Evolutionary conservation across 92 coral and sea anemone genomes (phyloP).

Genomic region (Metridium senile): DNA sequence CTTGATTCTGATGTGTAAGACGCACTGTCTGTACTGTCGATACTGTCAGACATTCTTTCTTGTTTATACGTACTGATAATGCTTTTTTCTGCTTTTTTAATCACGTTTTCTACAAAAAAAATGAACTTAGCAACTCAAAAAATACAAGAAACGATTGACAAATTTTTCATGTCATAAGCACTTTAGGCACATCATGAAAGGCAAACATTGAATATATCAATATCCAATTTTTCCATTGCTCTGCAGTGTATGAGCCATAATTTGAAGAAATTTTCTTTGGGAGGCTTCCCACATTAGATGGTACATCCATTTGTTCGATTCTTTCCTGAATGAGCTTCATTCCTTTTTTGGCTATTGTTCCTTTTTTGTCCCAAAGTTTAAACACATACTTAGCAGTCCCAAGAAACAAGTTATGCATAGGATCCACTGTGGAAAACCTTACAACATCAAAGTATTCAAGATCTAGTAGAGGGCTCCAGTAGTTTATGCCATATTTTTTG

Average conservation of each 20-base stretch:
- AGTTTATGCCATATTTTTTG: conserved; percentile 25
- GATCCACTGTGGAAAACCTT: conserved; percentile 47
- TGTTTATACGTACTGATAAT: neutral
- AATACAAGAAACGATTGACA: neutral
- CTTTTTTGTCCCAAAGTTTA: conserved; percentile 52
- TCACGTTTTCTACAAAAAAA: neutral
- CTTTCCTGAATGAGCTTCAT: conserved; percentile 37
- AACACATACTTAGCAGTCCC: too few species aligned
- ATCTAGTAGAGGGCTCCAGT: conserved; percentile 18
- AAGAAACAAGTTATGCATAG: conserved; percentile 64
- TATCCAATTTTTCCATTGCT: conserved; percentile 72
- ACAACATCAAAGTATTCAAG: conserved; percentile 52
- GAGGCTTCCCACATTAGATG: conserved; percentile 54
- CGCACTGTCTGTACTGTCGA: neutral
- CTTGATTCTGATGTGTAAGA: neutral
- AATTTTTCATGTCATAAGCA: neutral
- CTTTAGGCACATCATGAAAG: conserved; percentile 29
- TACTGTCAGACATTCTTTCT: neutral
- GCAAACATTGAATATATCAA: conserved; percentile 61
- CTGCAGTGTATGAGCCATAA: conserved; percentile 68
- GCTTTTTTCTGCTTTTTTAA: neutral
- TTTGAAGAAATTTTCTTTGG: conserved; percentile 62
- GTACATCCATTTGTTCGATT: conserved; percentile 38
- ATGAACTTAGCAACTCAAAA: neutral
- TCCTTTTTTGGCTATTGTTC: conserved; percentile 30